Percentiles rank a stretch among this genome's conserved stretches.
These are phyloP conservation scores for Samia ricini DNA, from an alignment of 1,140 invertebrate species.

Conservation along the genomic window DNA sequence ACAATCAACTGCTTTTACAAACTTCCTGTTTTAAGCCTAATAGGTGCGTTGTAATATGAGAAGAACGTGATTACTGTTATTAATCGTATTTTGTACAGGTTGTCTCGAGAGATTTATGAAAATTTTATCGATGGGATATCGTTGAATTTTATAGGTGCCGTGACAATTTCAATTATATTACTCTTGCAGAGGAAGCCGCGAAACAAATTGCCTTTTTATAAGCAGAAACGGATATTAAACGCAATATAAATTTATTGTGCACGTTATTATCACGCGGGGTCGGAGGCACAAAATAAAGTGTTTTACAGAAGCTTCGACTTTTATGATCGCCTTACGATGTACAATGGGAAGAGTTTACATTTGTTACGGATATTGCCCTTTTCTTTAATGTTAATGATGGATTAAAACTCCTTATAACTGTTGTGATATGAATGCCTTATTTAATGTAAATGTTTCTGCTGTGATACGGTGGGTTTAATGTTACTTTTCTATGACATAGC, in stretches of 20 bases:
- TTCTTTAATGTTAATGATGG: neutral
- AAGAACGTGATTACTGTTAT: too few species aligned
- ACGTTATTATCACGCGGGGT: slow-evolving; percentile 12
- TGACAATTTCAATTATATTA: slow-evolving; percentile 19
- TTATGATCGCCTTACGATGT: neutral
- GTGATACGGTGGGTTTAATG: neutral
- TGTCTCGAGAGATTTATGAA: neutral
- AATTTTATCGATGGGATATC: slow-evolving; percentile 1
- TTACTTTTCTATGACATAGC: too few species aligned
- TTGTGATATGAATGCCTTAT: neutral
- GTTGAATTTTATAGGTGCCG: slow-evolving; percentile 10
- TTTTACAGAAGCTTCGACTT: slow-evolving; percentile 6
- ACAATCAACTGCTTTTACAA: too few species aligned
- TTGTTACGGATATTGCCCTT: neutral
- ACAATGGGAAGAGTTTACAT: neutral
- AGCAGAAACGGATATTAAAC: slow-evolving; percentile 20
- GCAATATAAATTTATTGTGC: slow-evolving; percentile 25
- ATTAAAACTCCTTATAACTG: neutral
- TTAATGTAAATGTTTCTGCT: neutral
- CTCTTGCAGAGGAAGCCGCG: slow-evolving; percentile 8
- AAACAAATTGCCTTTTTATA: slow-evolving; percentile 27
- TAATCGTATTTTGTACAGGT: too few species aligned
- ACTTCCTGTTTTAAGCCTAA: too few species aligned
- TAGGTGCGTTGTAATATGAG: too few species aligned
- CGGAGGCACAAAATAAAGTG: slow-evolving; percentile 4